Conservation (phyloP, 2,888 invertebrate species). For the Pheosia gnoma region DNA sequence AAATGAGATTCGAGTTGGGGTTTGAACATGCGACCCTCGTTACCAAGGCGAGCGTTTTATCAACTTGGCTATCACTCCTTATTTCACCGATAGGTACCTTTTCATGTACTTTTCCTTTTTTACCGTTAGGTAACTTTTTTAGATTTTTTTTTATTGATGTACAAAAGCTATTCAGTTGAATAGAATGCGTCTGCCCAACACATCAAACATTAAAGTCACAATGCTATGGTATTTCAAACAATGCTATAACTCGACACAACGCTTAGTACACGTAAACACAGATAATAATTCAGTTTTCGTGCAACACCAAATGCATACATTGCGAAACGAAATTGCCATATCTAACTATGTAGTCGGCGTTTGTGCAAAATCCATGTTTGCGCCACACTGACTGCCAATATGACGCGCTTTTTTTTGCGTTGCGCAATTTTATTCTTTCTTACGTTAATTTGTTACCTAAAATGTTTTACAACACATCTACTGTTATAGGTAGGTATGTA, state of each 20-base stretch:
- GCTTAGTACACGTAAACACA: constrained; percentile 31
- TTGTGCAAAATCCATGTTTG: constrained; percentile 43
- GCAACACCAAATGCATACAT: constrained; percentile 50
- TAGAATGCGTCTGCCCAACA: no score
- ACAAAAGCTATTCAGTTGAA: no score
- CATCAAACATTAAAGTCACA: no score
- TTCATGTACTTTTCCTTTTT: no score
- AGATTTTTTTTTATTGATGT: no score
- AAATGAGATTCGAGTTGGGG: no score
- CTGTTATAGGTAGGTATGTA: constrained; percentile 3
- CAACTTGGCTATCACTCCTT: no score
- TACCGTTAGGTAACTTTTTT: no score
- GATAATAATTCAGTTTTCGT: constrained; percentile 42
- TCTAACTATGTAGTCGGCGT: constrained; percentile 39
- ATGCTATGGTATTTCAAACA: not conserved
- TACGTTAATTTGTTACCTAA: constrained; percentile 30
- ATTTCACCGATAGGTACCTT: no score
- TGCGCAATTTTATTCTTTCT: constrained; percentile 33
- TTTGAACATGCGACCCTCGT: no score
- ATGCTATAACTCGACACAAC: not conserved
- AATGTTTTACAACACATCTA: constrained; percentile 18
- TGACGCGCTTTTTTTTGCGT: constrained; percentile 36
- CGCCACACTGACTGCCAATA: constrained; percentile 27
- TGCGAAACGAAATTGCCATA: constrained; percentile 52
- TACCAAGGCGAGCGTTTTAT: no score